phyloP scores from a whole-genome alignment of 1,140 invertebrate genomes.

The Drepana arcuata region DNA sequence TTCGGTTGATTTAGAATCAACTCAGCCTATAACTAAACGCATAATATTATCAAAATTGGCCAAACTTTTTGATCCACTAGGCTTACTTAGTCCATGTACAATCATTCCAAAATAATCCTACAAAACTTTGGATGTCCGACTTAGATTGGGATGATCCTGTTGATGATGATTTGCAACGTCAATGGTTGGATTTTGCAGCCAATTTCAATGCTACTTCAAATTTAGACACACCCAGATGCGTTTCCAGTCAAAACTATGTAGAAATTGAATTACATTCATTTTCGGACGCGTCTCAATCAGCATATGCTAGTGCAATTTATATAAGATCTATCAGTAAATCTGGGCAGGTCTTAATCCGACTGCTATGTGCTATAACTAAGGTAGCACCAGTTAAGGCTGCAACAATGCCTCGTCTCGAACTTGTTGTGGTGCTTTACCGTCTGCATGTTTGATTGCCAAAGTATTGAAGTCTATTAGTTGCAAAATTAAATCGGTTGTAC shows the following conservation, averaged over 20 bases:
- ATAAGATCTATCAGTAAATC: conserved; percentile 5
- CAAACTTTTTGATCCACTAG: conserved; percentile 25
- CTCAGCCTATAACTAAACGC: conserved; percentile 13
- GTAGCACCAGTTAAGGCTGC: conserved; percentile 11
- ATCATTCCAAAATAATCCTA: conserved; percentile 26
- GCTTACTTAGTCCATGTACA: conserved; percentile 19
- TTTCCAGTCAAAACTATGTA: conserved; percentile 2
- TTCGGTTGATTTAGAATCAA: neutral
- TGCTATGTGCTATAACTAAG: conserved; percentile 15
- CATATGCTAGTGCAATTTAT: conserved; percentile 12
- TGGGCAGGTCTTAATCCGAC: conserved; percentile 2
- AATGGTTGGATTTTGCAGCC: conserved; percentile 4
- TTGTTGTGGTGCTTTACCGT: conserved; percentile 14
- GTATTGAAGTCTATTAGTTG: conserved; percentile 4
- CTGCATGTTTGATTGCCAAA: conserved; percentile 7
- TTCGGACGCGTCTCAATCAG: conserved; percentile 13
- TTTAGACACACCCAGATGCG: conserved; percentile 8
- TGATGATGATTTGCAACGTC: neutral
- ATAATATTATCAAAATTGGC: conserved; percentile 16
- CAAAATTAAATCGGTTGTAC: neutral
- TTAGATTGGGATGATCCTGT: conserved; percentile 14
- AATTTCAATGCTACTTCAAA: conserved; percentile 1
- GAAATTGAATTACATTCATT: conserved; percentile 15
- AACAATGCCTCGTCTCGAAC: conserved; percentile 22
- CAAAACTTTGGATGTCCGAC: conserved; percentile 17